phyloP scores from a whole-genome alignment of 2,113 vertebrate genomes.

The Climacteris rufus region DNA sequence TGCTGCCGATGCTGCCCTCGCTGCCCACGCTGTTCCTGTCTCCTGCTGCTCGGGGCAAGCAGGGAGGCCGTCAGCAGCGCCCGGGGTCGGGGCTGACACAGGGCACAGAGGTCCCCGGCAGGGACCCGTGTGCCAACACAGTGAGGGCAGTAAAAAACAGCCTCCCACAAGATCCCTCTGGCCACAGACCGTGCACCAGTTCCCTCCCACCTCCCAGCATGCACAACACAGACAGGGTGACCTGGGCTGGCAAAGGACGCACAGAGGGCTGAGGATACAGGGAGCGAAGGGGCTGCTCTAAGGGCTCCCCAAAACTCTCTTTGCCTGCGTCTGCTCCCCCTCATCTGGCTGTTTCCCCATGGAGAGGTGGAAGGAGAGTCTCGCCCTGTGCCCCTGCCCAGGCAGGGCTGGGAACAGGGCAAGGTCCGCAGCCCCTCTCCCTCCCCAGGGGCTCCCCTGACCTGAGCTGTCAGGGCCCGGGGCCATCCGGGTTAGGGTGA shows the following conservation, averaged over 20 bases:
- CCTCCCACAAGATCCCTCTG: neutral
- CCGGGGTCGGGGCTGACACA: rapidly evolving
- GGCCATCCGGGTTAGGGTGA: slow-evolving; percentile 45
- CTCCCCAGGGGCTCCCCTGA: slow-evolving; percentile 33
- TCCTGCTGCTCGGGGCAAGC: slow-evolving; percentile 71
- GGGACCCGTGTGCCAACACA: neutral
- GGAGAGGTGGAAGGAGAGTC: neutral
- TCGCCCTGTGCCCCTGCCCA: rapidly evolving
- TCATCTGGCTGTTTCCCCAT: neutral
- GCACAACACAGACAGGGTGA: neutral
- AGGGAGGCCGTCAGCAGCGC: neutral
- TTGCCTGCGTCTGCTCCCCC: neutral
- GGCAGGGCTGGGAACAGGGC: neutral
- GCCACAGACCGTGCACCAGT: neutral
- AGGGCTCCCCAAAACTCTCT: neutral
- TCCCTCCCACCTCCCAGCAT: neutral
- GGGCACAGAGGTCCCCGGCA: neutral
- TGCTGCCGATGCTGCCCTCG: slow-evolving; percentile 88
- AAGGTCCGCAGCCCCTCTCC: neutral
- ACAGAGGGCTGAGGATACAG: neutral
- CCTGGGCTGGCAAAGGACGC: neutral
- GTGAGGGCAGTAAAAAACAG: neutral
- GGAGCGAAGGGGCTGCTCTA: neutral
- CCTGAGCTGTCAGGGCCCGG: slow-evolving; percentile 58
- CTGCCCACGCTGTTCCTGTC: slow-evolving; percentile 93